Percentiles rank a stretch among this genome's conserved stretches.
Evolutionary conservation across 2,888 invertebrate species (phyloP).

Genomic region (Disparrhopalites patrizii): DNA sequence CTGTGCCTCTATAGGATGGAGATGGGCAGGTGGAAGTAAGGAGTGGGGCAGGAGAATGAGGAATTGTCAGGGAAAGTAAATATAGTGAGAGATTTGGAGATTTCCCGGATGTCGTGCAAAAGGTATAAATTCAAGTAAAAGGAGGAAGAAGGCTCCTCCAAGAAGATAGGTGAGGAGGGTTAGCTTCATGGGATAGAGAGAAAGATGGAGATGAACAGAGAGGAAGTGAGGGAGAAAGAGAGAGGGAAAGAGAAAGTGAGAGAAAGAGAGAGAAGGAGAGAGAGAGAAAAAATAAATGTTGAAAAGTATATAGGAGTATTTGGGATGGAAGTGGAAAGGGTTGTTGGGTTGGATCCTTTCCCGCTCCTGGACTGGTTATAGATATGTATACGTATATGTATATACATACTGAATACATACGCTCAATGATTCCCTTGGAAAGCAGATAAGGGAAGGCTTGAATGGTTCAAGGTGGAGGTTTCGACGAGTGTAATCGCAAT

Average conservation of each 20-base stretch:
- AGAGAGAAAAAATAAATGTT: not conserved
- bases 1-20: no score
- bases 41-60: not conserved
- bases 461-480: not conserved
- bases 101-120: conserved; percentile 4
- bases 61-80: conserved; percentile 16
- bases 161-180: not conserved
- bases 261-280: not conserved
- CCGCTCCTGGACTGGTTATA: not conserved
- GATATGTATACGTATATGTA: not conserved
- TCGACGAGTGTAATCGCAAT: conserved; percentile 2
- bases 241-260: not conserved
- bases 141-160: no score
- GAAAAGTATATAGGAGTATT: not conserved
- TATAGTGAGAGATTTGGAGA: conserved; percentile 5
- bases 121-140: conserved; percentile 9
- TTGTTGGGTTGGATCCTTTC: not conserved
- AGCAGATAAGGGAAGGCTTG: not conserved
- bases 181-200: not conserved
- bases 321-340: not conserved
- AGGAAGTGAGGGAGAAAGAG: not conserved
- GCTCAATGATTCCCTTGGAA: not conserved
- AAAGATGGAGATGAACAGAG: not conserved
- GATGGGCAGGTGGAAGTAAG: not conserved
- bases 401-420: not conserved